Conservation (phyloP, 2,797 vertebrate genomes). For the Orientallactaga sibirica region DNA sequence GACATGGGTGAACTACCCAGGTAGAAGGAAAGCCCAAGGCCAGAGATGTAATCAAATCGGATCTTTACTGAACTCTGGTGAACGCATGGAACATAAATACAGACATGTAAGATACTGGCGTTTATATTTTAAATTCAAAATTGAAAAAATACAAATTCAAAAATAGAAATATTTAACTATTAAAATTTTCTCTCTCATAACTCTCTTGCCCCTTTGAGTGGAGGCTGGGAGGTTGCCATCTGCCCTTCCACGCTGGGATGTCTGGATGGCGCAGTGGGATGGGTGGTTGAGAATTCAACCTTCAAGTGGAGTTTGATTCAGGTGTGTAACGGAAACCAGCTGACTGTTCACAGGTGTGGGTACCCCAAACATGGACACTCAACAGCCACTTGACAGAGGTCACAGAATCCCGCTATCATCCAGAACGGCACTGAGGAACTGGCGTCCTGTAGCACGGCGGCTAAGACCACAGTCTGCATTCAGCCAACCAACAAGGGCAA, state of each 20-base stretch:
- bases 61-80: constrained; percentile 82
- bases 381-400: not conserved
- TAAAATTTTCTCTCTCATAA: constrained; percentile 74
- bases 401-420: not conserved
- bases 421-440: not conserved
- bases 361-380: not conserved
- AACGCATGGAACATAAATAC: constrained; percentile 78
- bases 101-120: constrained; percentile 71
- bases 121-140: constrained; percentile 76
- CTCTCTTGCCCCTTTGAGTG: constrained; percentile 57
- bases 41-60: constrained; percentile 77
- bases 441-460: not conserved
- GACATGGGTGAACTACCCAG: constrained; percentile 71
- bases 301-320: not conserved
- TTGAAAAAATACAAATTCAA: constrained; percentile 85
- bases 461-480: not conserved
- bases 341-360: not conserved
- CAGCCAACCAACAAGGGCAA: not conserved
- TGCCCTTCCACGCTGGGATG: not conserved
- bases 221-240: not conserved
- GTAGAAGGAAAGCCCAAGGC: constrained; percentile 78
- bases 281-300: not conserved
- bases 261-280: not conserved
- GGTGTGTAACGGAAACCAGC: constrained; percentile 46
- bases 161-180: constrained; percentile 83